A percentile compares a stretch with the other conserved stretches of the same genome.
phyloP scores from a whole-genome alignment of 1,140 invertebrate species.

The Homalodisca vitripennis region DNA sequence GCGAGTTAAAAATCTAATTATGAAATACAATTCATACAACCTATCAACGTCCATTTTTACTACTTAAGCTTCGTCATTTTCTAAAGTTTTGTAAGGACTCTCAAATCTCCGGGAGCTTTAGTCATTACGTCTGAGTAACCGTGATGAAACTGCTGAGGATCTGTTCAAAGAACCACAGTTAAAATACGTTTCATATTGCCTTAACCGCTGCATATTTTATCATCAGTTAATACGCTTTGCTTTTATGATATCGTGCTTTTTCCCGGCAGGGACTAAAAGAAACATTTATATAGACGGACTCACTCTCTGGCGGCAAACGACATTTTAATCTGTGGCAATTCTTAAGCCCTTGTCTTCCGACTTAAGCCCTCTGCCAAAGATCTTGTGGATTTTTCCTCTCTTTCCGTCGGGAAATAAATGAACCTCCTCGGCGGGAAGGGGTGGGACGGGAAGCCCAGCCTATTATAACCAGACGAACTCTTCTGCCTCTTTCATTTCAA shows the following conservation, averaged over 20 bases:
- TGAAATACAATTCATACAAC: no score
- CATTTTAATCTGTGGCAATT: slow-evolving; percentile 33
- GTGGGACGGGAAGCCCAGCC: not conserved
- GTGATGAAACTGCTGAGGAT: not conserved
- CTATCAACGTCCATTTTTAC: no score
- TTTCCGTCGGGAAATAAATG: slow-evolving; percentile 30
- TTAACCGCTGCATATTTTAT: slow-evolving; percentile 18
- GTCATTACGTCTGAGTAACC: not conserved
- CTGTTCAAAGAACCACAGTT: not conserved
- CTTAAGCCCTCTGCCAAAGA: slow-evolving; percentile 30
- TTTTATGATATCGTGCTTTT: slow-evolving; percentile 11
- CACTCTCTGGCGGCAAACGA: slow-evolving; percentile 23
- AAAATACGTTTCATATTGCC: not conserved
- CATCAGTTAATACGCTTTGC: slow-evolving; percentile 4
- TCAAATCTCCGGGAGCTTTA: not conserved
- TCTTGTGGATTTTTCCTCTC: slow-evolving; percentile 30
- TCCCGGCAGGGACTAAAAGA: not conserved
- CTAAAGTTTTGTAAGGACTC: no score
- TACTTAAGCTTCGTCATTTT: no score
- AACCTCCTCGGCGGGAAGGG: not conserved
- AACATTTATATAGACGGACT: slow-evolving; percentile 19
- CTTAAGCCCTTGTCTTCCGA: slow-evolving; percentile 31
- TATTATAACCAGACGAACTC: slow-evolving; percentile 4
- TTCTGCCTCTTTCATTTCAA: not conserved
- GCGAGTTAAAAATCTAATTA: no score